Conservation (phyloP, 2,113 vertebrate genomes). For the Hirundichthys speculiger region DNA sequence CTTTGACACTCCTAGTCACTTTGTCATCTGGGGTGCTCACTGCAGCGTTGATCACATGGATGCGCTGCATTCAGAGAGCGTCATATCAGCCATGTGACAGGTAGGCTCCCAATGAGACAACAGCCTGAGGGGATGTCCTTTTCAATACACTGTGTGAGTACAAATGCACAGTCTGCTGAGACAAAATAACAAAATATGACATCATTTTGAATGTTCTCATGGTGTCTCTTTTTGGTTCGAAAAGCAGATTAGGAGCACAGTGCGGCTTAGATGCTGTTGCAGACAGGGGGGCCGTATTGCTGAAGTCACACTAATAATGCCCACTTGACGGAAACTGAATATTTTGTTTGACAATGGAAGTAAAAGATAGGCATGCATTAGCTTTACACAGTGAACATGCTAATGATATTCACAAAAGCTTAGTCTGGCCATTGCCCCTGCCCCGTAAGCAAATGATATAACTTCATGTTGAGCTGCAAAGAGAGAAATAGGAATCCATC, state of each 20-base stretch:
- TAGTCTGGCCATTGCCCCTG: slow-evolving; percentile 60
- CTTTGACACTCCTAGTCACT: slow-evolving; percentile 71
- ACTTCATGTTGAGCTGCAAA: slow-evolving; percentile 25
- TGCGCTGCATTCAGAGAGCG: slow-evolving; percentile 64
- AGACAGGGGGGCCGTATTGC: slow-evolving; percentile 19
- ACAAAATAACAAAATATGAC: slow-evolving; percentile 65
- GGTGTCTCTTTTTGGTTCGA: slow-evolving; percentile 18
- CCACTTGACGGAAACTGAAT: slow-evolving; percentile 26
- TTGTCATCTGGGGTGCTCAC: slow-evolving; percentile 61
- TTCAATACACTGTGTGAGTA: slow-evolving; percentile 55
- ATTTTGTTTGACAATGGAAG: slow-evolving; percentile 37
- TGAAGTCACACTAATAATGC: slow-evolving; percentile 10
- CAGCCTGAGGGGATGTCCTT: slow-evolving; percentile 70
- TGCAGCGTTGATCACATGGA: slow-evolving; percentile 65
- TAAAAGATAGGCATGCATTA: slow-evolving; percentile 17
- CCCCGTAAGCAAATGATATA: slow-evolving; percentile 55
- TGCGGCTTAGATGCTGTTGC: slow-evolving; percentile 4
- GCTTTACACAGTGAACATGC: slow-evolving; percentile 10
- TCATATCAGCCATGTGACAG: slow-evolving; percentile 71
- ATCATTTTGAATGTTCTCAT: slow-evolving; percentile 55
- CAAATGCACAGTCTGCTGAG: slow-evolving; percentile 23
- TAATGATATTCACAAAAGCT: slow-evolving; percentile 48
- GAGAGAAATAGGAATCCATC: slow-evolving; percentile 32
- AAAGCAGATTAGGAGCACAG: slow-evolving; percentile 11
- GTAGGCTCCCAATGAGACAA: slow-evolving; percentile 72